Percentiles rank a stretch among this genome's conserved stretches.
These are phyloP conservation scores for Apis florea DNA, from an alignment of 1,140 invertebrate genomes.

Conservation along the genomic window DNA sequence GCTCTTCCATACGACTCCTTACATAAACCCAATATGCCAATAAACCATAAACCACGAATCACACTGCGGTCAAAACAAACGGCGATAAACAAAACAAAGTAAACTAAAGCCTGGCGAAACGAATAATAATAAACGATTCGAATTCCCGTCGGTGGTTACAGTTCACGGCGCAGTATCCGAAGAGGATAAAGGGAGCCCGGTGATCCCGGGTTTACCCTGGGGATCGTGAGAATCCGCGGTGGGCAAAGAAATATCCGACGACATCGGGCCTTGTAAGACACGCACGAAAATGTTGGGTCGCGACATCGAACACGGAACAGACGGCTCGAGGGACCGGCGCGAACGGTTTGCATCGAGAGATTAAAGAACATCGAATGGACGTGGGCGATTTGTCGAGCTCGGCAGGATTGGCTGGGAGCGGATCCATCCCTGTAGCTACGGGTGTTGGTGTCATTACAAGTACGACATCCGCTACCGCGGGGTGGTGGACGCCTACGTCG, in stretches of 20 bases:
- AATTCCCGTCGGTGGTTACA: slow-evolving; percentile 2
- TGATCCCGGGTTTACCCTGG: background rate
- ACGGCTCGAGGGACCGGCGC: slow-evolving; percentile 52
- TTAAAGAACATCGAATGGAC: slow-evolving; percentile 76
- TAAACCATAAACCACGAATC: background rate
- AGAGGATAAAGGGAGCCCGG: background rate
- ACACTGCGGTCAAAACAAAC: background rate
- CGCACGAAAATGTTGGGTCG: slow-evolving; percentile 53
- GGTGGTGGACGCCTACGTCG: slow-evolving; percentile 77
- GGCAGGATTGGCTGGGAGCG: slow-evolving; percentile 72
- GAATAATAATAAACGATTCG: slow-evolving; percentile 8
- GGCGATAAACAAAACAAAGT: background rate
- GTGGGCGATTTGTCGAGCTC: slow-evolving; percentile 72
- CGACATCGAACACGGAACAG: slow-evolving; percentile 57
- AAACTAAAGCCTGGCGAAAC: background rate
- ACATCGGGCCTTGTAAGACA: slow-evolving; percentile 26
- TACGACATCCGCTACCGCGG: slow-evolving; percentile 65
- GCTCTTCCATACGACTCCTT: too few species aligned
- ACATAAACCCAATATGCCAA: too few species aligned
- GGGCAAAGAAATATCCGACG: slow-evolving; percentile 28
- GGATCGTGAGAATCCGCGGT: slow-evolving; percentile 22
- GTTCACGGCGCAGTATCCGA: slow-evolving; percentile 5
- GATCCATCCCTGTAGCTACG: slow-evolving; percentile 74
- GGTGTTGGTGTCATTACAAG: slow-evolving; percentile 70
- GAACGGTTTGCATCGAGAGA: slow-evolving; percentile 62